Evolutionary conservation across 1,140 invertebrate genomes (phyloP), one percentile per base, ranked within the genome.

Genomic region (Camponotus floridanus): DNA sequence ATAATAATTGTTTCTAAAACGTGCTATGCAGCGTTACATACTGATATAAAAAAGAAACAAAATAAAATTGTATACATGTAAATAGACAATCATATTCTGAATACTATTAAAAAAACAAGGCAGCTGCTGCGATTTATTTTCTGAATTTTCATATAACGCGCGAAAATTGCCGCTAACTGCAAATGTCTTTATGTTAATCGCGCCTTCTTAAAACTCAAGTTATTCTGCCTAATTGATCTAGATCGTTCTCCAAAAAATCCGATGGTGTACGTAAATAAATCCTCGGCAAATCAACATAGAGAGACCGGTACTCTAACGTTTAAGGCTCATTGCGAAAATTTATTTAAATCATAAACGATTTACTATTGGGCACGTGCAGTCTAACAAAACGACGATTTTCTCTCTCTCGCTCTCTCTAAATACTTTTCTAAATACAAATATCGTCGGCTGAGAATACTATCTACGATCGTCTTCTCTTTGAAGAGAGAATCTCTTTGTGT

Each of bases 1-100:
- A 89, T 74, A 88, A 87, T 90, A 83, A 86, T 86, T 51, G 59
- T 85, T 86, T 86, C 84, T 91, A 91, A 92, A 92, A 76, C 91
- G 86, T 67, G n/a, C 67, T 65, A 64, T 76, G 76, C 84, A 86
- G 61, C 61, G 67, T 90, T 86, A 61, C 80, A 88, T 76, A 87
- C 64, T 86, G 68, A 88, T 86, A 80, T 90, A 90, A 89, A 91
- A 88, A 55, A 76, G 36, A 78, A 87, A 87, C 62, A 90, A 91
- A 88, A 89, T 91, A 92, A 80, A 92, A 92, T 88, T 89, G 76
- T 89, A 87, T 85, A 78, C 8, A 36, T 85, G 68, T 61, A 80
- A 67, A 76, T 68, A 71, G 59, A 79, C 57, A 85, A 83, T 91
- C 13, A n/a, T 45, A 13, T 85, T 65, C 33, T 45, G 36, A 80